Evolutionary conservation across 2,113 vertebrate species (phyloP).

Genomic region (Lophura nycthemera): DNA sequence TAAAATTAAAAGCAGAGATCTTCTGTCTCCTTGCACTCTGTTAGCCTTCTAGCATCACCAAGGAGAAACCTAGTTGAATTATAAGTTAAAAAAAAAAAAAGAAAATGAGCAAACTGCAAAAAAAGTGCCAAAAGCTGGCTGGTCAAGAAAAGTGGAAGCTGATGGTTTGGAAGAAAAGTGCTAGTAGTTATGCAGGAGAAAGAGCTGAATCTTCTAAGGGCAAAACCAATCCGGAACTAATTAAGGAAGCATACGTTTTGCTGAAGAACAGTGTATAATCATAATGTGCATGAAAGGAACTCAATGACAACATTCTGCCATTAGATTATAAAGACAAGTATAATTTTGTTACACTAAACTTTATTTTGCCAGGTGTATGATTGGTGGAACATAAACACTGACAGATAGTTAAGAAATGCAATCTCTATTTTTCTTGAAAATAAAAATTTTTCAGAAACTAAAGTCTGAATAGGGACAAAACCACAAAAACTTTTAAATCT

Average conservation of each 20-base stretch:
- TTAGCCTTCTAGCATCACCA: neutral
- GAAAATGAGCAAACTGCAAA: constrained; percentile 23
- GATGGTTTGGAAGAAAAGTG: neutral
- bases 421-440: neutral
- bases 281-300: fast-evolving
- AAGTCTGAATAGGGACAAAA: neutral
- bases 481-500: fast-evolving
- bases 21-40: neutral
- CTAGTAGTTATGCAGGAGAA: neutral
- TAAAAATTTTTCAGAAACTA: too few relatives aligned
- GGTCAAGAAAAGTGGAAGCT: neutral
- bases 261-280: neutral
- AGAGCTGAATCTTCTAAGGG: neutral
- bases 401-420: neutral
- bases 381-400: fast-evolving
- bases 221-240: neutral
- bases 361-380: neutral
- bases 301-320: neutral
- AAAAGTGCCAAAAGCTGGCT: neutral
- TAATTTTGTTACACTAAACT: neutral
- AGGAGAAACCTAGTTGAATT: neutral
- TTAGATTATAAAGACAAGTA: neutral
- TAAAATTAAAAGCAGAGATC: neutral
- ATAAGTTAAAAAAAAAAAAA: neutral
- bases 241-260: neutral